phyloP scores from a whole-genome alignment of 2,797 vertebrate species.

The Poeciliopsis gracilis region DNA sequence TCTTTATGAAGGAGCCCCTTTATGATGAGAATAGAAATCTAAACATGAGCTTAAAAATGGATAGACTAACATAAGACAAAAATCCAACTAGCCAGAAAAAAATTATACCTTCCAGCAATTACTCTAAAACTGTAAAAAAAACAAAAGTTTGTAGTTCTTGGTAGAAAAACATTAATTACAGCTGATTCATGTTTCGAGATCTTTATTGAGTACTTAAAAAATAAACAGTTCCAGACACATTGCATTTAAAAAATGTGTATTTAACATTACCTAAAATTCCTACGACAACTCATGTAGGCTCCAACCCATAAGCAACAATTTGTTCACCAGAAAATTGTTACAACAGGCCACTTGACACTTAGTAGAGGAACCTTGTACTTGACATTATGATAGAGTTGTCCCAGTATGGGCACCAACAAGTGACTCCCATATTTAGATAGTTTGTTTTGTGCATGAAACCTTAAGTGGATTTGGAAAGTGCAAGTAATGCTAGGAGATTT shows the following conservation, averaged over 20 bases:
- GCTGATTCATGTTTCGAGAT: not conserved
- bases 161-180: not conserved
- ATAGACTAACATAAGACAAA: not conserved
- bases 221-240: too few relatives aligned
- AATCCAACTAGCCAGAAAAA: not conserved
- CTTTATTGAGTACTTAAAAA: not conserved
- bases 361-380: not conserved
- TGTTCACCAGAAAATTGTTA: not conserved
- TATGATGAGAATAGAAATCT: not conserved
- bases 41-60: not conserved
- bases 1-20: not conserved
- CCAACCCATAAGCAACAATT: not conserved
- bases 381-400: constrained; percentile 24
- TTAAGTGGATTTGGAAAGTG: constrained; percentile 21
- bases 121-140: too few relatives aligned
- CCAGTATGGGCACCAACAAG: not conserved
- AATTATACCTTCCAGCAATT: not conserved
- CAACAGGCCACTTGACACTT: not conserved
- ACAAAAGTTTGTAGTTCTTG: too few relatives aligned
- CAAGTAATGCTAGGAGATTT: constrained; percentile 28
- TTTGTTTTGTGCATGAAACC: constrained; percentile 9
- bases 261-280: not conserved
- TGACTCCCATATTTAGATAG: not conserved
- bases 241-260: too few relatives aligned
- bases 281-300: not conserved